These are phyloP conservation scores for Aleiodes leptofemur DNA, from an alignment of 2,888 invertebrate species.

Conservation along the genomic window DNA sequence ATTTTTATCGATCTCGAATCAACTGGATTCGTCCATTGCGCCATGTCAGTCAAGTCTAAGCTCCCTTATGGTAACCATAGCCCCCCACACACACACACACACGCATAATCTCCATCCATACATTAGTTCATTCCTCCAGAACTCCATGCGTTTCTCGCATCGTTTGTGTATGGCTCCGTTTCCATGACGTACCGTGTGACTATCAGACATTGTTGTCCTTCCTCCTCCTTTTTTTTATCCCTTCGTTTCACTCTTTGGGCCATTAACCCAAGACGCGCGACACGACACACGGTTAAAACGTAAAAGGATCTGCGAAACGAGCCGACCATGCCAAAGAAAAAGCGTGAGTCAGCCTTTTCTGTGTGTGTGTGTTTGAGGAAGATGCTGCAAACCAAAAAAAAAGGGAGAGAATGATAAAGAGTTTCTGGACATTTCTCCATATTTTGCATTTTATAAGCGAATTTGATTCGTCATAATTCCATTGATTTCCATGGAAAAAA, in stretches of 20 bases:
- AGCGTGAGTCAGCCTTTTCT: slow-evolving; percentile 23
- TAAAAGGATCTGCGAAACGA: slow-evolving; percentile 45
- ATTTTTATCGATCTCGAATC: slow-evolving; percentile 60
- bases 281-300: slow-evolving; percentile 36
- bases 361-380: not conserved
- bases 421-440: no score
- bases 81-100: no score
- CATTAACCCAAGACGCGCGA: slow-evolving; percentile 28
- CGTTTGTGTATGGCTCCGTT: slow-evolving; percentile 30
- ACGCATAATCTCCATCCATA: slow-evolving; percentile 50
- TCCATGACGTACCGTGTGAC: slow-evolving; percentile 40
- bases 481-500: no score
- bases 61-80: slow-evolving; percentile 54
- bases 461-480: no score
- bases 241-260: slow-evolving; percentile 25
- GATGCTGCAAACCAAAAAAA: not conserved
- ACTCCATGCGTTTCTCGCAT: not conserved
- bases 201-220: slow-evolving; percentile 41
- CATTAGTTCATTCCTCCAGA: slow-evolving; percentile 35
- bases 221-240: slow-evolving; percentile 9
- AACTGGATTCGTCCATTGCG: slow-evolving; percentile 57
- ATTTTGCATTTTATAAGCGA: no score
- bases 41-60: slow-evolving; percentile 60
- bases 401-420: not conserved
- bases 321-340: slow-evolving; percentile 19